Evolutionary conservation across 2,113 vertebrate species (phyloP).

Genomic region (Athene noctua): DNA sequence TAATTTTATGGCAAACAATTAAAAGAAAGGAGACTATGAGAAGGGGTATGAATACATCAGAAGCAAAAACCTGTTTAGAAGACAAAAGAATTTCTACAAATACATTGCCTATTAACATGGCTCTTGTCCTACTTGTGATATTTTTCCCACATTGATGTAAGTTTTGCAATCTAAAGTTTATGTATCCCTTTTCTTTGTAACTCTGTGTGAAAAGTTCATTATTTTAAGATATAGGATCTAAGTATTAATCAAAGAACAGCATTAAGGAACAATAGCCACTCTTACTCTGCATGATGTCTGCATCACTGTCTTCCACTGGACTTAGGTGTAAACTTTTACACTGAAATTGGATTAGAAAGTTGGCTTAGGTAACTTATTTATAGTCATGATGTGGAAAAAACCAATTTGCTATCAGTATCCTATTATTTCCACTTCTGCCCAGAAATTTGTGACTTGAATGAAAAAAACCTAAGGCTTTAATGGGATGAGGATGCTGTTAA

Average conservation of each 20-base stretch:
- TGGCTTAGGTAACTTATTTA: conserved; percentile 51
- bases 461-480: conserved; percentile 40
- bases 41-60: neutral
- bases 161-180: neutral
- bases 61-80: neutral
- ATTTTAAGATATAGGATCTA: conserved; percentile 17
- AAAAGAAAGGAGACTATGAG: neutral
- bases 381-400: conserved; percentile 46
- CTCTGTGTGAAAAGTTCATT: neutral
- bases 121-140: neutral
- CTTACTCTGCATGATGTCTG: neutral
- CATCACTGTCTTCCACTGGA: conserved; percentile 26
- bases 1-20: neutral
- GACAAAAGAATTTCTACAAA: neutral
- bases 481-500: neutral
- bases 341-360: conserved; percentile 54
- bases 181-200: neutral
- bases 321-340: conserved; percentile 21
- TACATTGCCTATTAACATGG: neutral
- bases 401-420: conserved; percentile 27
- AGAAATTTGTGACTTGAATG: conserved; percentile 57
- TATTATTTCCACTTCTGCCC: conserved; percentile 55
- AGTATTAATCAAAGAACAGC: conserved; percentile 20
- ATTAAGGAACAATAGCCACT: conserved; percentile 25
- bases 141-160: neutral